Evolutionary conservation across 35 echinoderm and acorn worm genomes (phyloP).

Genomic region (Ophiothrix spiculata): DNA sequence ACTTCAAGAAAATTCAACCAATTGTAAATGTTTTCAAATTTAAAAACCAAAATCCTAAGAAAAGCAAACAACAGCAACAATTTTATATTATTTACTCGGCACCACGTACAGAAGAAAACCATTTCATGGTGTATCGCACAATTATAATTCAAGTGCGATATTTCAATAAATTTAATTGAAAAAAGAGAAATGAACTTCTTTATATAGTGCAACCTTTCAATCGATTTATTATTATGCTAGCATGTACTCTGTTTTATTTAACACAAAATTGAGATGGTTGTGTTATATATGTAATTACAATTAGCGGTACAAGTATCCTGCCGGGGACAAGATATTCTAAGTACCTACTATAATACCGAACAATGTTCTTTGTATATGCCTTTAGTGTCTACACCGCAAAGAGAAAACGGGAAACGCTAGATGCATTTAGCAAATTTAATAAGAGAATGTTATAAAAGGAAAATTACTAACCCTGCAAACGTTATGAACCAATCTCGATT

Average conservation of each 20-base stretch:
- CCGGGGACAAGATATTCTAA: too few relatives aligned
- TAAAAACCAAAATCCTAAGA: too few relatives aligned
- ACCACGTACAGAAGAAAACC: too few relatives aligned
- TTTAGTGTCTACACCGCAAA: background rate
- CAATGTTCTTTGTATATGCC: background rate
- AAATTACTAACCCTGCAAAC: background rate
- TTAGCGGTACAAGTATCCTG: background rate
- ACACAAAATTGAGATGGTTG: background rate
- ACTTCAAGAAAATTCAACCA: too few relatives aligned
- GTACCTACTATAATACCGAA: background rate
- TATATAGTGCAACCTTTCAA: background rate
- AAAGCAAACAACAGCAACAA: too few relatives aligned
- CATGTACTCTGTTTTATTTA: conserved; percentile 5
- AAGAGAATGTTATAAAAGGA: background rate
- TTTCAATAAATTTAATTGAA: conserved; percentile 10
- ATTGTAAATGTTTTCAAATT: too few relatives aligned
- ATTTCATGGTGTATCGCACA: too few relatives aligned
- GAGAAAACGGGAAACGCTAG: background rate
- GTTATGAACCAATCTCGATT: conserved; percentile 7
- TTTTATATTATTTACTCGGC: too few relatives aligned
- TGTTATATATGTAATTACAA: background rate
- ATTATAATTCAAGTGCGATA: background rate
- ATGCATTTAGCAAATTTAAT: background rate
- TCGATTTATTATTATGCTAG: background rate
- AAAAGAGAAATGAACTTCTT: background rate